Evolutionary conservation across 2,113 vertebrate genomes (phyloP), one percentile per base, ranked within the genome.

Genomic region (Thunnus thynnus): DNA sequence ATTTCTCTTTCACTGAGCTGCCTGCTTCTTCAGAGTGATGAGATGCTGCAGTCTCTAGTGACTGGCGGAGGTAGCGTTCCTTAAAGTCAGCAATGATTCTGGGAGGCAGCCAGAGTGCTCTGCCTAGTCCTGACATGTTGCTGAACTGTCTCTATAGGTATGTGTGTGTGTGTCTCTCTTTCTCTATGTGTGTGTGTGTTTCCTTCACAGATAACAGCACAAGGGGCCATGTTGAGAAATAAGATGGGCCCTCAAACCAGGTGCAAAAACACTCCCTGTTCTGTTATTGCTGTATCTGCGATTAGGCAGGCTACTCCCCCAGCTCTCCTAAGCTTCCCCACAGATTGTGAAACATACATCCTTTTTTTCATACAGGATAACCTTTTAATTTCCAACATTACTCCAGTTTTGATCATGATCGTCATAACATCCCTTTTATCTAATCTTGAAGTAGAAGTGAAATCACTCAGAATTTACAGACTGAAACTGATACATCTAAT

Each of bases 1-100:
- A 76, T 90, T 83, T 83, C 82, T 78, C 66, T 75, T 84, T 72
- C 72, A 69, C 70, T 87, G 73, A 73, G 62, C 60, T 65, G 80
- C 55, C 50, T 14, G 32, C 9, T 79, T 79, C 63, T 36, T 86
- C 72, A 78, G 71, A 73, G 66, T 77, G 88, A 89, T 88, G 81
- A 72, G 72, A 75, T 72, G 86, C 82, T 80, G 86, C 65, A 73
- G 74, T 76, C 78, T 85, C 80, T 61, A 65, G 83, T 79, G 50
- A 78, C 82, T 60, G 72, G 62, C 76, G 61, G 86, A 76, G 74
- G 80, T 46, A 68, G 61, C 12, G 16, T 60, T 90, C 63, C 73
- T 84, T 73, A 80, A 70, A 82, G 83, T 90, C 88, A 85, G 67
- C 74, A 80, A 54, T 69, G 72, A 87, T 85, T 87, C 75, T 87